Percentiles rank a stretch among this genome's conserved stretches.
Evolutionary conservation across 2,888 invertebrate genomes (phyloP).

Genomic region (Scrobipalpa atriplicella): DNA sequence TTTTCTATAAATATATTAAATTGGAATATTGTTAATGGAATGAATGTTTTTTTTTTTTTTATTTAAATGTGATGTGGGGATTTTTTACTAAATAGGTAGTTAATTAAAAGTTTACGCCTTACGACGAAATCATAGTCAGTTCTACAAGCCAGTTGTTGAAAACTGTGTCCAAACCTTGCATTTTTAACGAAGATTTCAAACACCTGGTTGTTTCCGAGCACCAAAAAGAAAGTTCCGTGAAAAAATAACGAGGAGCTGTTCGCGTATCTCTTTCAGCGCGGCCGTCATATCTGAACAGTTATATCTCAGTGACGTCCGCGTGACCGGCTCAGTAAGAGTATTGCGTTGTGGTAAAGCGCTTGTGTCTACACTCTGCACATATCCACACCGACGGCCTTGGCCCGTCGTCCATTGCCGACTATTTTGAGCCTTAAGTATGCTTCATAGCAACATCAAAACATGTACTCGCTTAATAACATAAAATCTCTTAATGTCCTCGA

Average conservation of each 20-base stretch:
- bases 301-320: background rate
- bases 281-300: background rate
- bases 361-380: background rate
- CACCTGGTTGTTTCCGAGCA: background rate
- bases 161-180: background rate
- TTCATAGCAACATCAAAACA: constrained; percentile 19
- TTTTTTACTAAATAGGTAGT: too few relatives aligned
- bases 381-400: constrained; percentile 20
- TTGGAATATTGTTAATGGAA: too few relatives aligned
- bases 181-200: background rate
- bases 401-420: constrained; percentile 26
- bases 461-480: background rate
- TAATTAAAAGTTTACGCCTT: background rate
- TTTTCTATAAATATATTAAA: too few relatives aligned
- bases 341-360: constrained; percentile 3
- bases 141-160: background rate
- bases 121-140: background rate
- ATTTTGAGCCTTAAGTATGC: constrained; percentile 22
- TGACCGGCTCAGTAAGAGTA: background rate
- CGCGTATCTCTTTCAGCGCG: background rate
- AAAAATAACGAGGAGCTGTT: background rate
- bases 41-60: too few relatives aligned
- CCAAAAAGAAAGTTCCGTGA: background rate
- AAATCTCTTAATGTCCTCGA: background rate
- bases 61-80: too few relatives aligned